Base-by-base conservation (phyloP, 2,113 vertebrate species). In the Albula goreensis region DNA sequence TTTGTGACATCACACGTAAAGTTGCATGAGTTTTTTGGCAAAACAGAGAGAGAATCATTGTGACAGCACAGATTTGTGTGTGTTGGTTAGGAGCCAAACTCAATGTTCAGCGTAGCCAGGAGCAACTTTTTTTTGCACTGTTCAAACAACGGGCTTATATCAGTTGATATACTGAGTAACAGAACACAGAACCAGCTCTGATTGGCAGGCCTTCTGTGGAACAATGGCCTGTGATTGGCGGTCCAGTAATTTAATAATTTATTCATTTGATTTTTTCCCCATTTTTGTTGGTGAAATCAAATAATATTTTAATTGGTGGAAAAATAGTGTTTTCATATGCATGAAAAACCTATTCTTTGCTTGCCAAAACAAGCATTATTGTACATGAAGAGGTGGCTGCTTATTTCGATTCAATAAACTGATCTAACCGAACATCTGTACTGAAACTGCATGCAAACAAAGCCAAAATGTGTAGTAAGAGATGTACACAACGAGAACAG, bases 21-120 rank as follows among this genome's bases (percentile, higher is more conserved):
- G 5, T 74, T 74, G 3, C 70, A 74, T 22, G 70, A 22, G 60
- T 5, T 5, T 74, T 74, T 74, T 74, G 70, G 70, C 70, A 74
- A 10, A n/a, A 31, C 8, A 11, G 70, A 9, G 22, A 74, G 70
- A 74, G 9, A 74, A 25, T 25, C n/a, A 25, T 31, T 11, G 70
- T 74, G 70, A 74, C 22, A 74, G n/a, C n/a, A 74, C 70, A 74
- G n/a, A 74, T 74, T n/a, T 31, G 70, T 74, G 70, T 74, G 31
- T n/a, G 10, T 74, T 74, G 70, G 70, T 25, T 74, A 0, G 70
- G 10, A 74, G 70, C 70, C 70, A 74, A 31, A 25, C n/a, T 74
- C 8, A 74, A 74, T 74, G n/a, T 74, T 74, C n/a, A 74, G 3
- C 70, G n/a, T 31, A 25, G 31, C 70, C 70, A 70, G 63, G 63